Percentiles rank a stretch among this genome's conserved stretches.
Evolutionary conservation across 1,140 invertebrate species (phyloP).

Genomic region (Aphis craccivora): DNA sequence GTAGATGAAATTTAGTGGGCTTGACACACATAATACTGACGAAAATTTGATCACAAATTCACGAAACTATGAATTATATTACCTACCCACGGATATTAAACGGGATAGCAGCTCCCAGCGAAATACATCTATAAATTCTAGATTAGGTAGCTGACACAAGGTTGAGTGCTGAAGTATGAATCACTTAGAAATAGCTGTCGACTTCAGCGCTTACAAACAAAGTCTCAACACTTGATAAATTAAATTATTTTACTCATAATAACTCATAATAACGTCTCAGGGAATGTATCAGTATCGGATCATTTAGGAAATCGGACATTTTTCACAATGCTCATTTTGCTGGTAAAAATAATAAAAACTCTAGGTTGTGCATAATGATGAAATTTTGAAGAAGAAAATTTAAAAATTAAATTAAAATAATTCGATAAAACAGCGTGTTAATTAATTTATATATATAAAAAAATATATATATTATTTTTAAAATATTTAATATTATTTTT

Average conservation of each 20-base stretch:
- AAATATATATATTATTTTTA: no score
- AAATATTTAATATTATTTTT: no score
- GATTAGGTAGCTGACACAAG: neutral
- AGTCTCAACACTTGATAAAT: no score
- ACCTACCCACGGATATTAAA: neutral
- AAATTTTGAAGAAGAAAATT: no score
- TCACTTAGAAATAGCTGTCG: neutral
- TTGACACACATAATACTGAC: neutral
- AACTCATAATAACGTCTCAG: neutral
- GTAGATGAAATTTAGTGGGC: neutral
- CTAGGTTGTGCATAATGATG: no score
- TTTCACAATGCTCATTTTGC: no score
- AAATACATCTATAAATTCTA: neutral
- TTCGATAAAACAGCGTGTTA: no score
- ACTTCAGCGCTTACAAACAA: no score
- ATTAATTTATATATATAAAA: no score
- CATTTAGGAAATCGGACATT: neutral
- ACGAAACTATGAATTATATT: neutral
- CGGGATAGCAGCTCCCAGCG: neutral
- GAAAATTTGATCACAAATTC: neutral
- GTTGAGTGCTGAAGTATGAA: neutral
- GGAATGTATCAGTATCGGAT: neutral
- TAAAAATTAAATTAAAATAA: no score
- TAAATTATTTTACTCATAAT: neutral
- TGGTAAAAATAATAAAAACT: no score